A percentile compares a stretch with the other conserved stretches of the same genome.
These are phyloP conservation scores for Caenorhabditis becei DNA, from an alignment of 2,888 invertebrate species.

Conservation along the genomic window DNA sequence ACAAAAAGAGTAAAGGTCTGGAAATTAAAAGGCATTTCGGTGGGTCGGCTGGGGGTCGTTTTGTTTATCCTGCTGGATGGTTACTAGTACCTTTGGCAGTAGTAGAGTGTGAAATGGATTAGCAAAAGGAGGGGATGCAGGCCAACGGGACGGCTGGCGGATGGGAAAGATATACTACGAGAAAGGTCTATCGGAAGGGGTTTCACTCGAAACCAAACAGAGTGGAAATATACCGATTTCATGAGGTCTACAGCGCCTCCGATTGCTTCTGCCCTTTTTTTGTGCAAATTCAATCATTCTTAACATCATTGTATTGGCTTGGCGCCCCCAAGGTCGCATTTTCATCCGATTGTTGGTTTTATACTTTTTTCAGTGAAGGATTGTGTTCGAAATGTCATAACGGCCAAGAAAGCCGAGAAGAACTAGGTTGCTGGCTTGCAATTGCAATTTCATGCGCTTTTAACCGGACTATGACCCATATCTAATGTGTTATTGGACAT, in stretches of 20 bases:
- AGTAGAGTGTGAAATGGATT: slow-evolving; percentile 54
- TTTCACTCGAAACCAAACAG: slow-evolving; percentile 46
- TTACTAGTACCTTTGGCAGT: slow-evolving; percentile 48
- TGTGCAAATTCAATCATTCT: slow-evolving; percentile 34
- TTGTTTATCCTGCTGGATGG: slow-evolving; percentile 48
- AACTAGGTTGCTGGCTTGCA: slow-evolving; percentile 8
- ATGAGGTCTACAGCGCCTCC: slow-evolving; percentile 2
- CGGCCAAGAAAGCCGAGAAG: background rate
- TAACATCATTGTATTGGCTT: slow-evolving; percentile 32
- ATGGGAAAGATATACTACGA: slow-evolving; percentile 14
- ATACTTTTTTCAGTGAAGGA: slow-evolving; percentile 10
- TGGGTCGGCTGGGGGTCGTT: slow-evolving; percentile 17
- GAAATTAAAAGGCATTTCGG: slow-evolving; percentile 36
- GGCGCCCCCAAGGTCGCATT: slow-evolving; percentile 30
- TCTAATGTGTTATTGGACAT: background rate
- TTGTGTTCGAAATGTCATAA: slow-evolving; percentile 6
- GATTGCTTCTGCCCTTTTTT: slow-evolving; percentile 26
- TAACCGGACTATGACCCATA: background rate
- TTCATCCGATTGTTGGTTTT: slow-evolving; percentile 20
- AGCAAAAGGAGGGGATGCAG: slow-evolving; percentile 13
- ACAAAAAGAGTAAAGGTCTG: slow-evolving; percentile 14
- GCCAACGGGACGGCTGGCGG: slow-evolving; percentile 3
- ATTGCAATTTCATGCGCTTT: background rate
- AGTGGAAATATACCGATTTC: slow-evolving; percentile 20
- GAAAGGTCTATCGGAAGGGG: slow-evolving; percentile 23